phyloP scores from a whole-genome alignment of 2,888 invertebrate genomes.

The Sesamia inferens region DNA sequence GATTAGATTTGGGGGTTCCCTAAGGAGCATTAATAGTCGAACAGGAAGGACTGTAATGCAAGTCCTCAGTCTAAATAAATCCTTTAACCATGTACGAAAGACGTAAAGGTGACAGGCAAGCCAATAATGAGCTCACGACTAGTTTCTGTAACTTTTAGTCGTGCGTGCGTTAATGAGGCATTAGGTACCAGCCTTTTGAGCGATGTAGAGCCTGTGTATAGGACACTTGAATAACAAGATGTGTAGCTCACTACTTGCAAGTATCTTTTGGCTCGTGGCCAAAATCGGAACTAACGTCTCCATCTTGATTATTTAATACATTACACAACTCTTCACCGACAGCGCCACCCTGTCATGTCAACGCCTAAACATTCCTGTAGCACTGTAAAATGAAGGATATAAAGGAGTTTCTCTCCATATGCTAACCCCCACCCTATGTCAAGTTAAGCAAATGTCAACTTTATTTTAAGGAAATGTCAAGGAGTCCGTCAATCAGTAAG shows the following conservation, averaged over 20 bases:
- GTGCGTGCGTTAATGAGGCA: slow-evolving; percentile 39
- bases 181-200: slow-evolving; percentile 23
- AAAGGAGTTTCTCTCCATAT: neutral
- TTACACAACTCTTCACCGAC: neutral
- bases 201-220: slow-evolving; percentile 10
- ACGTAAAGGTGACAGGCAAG: slow-evolving; percentile 19
- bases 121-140: slow-evolving; percentile 47
- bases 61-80: slow-evolving; percentile 30
- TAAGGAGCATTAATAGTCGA: neutral
- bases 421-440: too few species aligned
- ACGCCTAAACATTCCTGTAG: neutral
- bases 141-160: slow-evolving; percentile 40
- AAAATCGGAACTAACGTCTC: neutral
- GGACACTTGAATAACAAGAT: slow-evolving; percentile 13
- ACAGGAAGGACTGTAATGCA: neutral
- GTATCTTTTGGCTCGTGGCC: neutral
- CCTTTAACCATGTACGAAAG: slow-evolving; percentile 25
- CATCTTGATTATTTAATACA: neutral
- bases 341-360: neutral
- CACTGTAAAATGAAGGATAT: slow-evolving; percentile 1
- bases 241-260: neutral
- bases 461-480: too few species aligned
- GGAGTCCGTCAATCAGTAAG: too few species aligned
- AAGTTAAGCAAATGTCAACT: too few species aligned
- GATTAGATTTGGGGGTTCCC: too few species aligned